Evolutionary conservation across 2,113 vertebrate species (phyloP).

Genomic region (Anolis carolinensis): DNA sequence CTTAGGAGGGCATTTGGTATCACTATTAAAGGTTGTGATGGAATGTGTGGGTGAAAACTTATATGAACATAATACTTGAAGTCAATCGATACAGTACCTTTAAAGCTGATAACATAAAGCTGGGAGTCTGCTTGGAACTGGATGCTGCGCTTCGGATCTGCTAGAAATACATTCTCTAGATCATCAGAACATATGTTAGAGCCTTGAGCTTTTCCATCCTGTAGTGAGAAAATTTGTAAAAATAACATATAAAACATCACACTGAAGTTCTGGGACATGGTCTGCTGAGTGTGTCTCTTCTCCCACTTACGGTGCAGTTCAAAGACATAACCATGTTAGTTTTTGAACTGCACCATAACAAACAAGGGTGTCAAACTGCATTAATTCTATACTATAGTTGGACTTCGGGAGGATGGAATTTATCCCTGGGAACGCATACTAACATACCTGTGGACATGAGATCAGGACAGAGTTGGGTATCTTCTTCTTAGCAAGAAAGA

Average conservation of each 20-base stretch:
- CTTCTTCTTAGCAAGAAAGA: too few relatives aligned
- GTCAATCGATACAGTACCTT: conserved; percentile 75
- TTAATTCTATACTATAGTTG: too few relatives aligned
- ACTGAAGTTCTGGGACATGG: too few relatives aligned
- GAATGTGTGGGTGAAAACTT: background rate
- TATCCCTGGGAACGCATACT: too few relatives aligned
- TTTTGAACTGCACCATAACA: too few relatives aligned
- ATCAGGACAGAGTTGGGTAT: too few relatives aligned
- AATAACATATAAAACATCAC: background rate
- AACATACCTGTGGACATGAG: too few relatives aligned
- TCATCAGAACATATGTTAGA: conserved; percentile 72
- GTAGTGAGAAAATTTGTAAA: background rate
- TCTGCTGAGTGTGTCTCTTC: too few relatives aligned
- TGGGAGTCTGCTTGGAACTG: conserved; percentile 74
- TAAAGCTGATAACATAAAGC: conserved; percentile 80
- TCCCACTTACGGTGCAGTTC: too few relatives aligned
- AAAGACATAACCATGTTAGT: too few relatives aligned
- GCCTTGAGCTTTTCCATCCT: conserved; percentile 72
- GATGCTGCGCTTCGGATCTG: conserved; percentile 58
- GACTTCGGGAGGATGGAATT: too few relatives aligned
- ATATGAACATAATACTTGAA: background rate
- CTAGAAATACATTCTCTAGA: conserved; percentile 81
- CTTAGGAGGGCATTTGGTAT: background rate
- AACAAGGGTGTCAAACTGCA: too few relatives aligned
- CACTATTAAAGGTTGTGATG: background rate